Conservation (phyloP, 2,888 invertebrate genomes). For the Microctonus brassicae region DNA sequence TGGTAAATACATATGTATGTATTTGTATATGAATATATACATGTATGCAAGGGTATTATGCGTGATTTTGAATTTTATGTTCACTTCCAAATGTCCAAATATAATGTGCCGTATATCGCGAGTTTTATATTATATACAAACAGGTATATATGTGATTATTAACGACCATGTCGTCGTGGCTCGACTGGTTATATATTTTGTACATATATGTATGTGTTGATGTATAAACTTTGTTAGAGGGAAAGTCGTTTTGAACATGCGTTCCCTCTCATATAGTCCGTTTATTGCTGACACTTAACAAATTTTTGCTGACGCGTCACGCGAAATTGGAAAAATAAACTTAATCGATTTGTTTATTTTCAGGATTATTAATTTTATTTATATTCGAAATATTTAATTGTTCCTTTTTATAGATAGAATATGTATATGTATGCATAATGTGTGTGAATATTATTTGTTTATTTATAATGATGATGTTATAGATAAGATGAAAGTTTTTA, state of each 20-base stretch:
- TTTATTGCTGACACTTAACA: conserved; percentile 21
- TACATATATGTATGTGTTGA: background rate
- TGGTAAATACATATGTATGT: too few species aligned
- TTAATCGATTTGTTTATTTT: background rate
- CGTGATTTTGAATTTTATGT: conserved; percentile 40
- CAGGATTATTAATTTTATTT: background rate
- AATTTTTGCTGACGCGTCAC: conserved; percentile 10
- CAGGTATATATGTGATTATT: conserved; percentile 4
- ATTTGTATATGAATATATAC: too few species aligned
- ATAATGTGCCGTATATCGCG: background rate
- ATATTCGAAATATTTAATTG: too few species aligned
- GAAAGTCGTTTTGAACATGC: background rate
- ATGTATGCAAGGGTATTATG: too few species aligned
- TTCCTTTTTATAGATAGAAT: too few species aligned
- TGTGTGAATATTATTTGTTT: too few species aligned
- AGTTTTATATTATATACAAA: background rate
- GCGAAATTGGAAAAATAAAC: conserved; percentile 15
- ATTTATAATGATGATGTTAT: too few species aligned
- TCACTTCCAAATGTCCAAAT: conserved; percentile 38
- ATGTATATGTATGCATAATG: too few species aligned
- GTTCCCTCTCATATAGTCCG: background rate
- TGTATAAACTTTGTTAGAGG: background rate
- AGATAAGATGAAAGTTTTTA: too few species aligned
- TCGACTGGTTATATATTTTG: conserved; percentile 8
- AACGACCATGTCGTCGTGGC: conserved; percentile 15